Percentiles rank a stretch among this genome's conserved stretches.
Conservation (phyloP, 2,797 vertebrate species). For the Spinus pinus region DNA sequence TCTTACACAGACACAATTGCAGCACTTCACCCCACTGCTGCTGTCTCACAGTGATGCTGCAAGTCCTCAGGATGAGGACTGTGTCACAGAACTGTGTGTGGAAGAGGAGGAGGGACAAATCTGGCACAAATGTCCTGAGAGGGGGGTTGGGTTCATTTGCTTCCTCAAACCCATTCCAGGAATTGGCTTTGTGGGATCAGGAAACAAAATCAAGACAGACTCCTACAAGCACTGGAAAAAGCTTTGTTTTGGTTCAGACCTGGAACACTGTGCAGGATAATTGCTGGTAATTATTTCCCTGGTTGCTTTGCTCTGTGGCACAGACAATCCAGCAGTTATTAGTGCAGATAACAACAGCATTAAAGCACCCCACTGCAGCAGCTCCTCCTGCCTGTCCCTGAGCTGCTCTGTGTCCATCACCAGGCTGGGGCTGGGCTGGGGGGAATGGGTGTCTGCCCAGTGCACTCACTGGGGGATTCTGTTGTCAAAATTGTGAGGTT, state of each 20-base stretch:
- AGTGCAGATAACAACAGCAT: background rate
- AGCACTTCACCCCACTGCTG: background rate
- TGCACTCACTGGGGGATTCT: background rate
- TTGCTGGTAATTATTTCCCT: background rate
- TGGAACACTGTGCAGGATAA: background rate
- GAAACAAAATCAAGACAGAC: background rate
- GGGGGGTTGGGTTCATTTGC: background rate
- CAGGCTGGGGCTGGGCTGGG: background rate
- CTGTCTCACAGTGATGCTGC: rapidly evolving
- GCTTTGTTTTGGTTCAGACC: background rate
- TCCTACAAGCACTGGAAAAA: background rate
- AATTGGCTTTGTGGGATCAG: background rate
- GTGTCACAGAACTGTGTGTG: background rate
- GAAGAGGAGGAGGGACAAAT: background rate
- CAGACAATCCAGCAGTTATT: background rate
- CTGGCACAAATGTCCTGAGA: rapidly evolving
- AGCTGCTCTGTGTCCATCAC: background rate
- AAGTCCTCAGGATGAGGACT: background rate
- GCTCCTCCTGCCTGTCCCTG: background rate
- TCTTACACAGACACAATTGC: background rate
- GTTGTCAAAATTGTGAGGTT: background rate
- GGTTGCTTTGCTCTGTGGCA: background rate
- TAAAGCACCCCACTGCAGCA: background rate
- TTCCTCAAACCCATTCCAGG: background rate
- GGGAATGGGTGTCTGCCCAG: background rate